Percentiles rank a stretch among this genome's conserved stretches.
Evolutionary conservation across 2,888 invertebrate species (phyloP).

Genomic region (Lomographa bimaculata): DNA sequence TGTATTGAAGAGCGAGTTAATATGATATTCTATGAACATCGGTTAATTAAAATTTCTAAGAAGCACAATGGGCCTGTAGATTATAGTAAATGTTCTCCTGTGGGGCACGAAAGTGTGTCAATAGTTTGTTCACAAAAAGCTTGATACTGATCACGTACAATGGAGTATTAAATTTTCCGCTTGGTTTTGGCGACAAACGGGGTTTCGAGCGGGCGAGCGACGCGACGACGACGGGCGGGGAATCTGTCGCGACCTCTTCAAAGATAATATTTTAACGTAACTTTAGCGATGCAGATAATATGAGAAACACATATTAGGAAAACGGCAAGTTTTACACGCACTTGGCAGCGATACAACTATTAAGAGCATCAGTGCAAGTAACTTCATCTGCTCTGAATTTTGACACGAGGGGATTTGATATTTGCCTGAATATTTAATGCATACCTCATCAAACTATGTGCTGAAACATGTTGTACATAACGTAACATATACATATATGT

Average conservation of each 20-base stretch:
- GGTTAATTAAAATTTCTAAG: conserved; percentile 58
- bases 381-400: too few relatives aligned
- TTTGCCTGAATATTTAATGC: too few relatives aligned
- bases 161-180: conserved; percentile 76
- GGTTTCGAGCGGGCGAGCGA: conserved; percentile 59
- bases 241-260: conserved; percentile 32
- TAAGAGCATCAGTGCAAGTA: too few relatives aligned
- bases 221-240: conserved; percentile 47
- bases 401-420: too few relatives aligned
- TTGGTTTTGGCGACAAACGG: conserved; percentile 74
- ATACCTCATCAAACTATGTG: too few relatives aligned
- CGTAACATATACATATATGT: too few relatives aligned
- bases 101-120: conserved; percentile 70
- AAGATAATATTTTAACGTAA: conserved; percentile 19
- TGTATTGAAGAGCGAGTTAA: conserved; percentile 38
- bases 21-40: conserved; percentile 44
- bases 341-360: too few relatives aligned
- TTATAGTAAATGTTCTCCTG: conserved; percentile 45
- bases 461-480: too few relatives aligned
- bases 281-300: too few relatives aligned
- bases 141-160: conserved; percentile 73
- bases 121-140: conserved; percentile 60
- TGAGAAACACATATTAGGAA: conserved; percentile 3
- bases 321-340: too few relatives aligned
- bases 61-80: conserved; percentile 44